Percentiles rank a stretch among this genome's conserved stretches.
These are phyloP conservation scores for Novumbra hubbsi DNA, from an alignment of 2,797 vertebrate genomes.

Conservation along the genomic window DNA sequence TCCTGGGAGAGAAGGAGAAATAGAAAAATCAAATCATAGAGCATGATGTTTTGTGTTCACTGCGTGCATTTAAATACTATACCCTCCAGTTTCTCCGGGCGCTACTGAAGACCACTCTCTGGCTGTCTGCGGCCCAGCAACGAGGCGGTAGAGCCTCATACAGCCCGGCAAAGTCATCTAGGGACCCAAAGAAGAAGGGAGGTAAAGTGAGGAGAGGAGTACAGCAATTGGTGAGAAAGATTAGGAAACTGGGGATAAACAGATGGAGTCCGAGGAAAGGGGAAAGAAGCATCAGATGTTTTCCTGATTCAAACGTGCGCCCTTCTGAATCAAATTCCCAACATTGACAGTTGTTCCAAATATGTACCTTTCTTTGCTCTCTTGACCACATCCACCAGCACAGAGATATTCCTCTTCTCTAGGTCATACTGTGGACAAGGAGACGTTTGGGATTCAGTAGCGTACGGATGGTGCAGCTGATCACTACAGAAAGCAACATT, in stretches of 20 bases:
- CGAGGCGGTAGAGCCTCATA: slow-evolving; percentile 60
- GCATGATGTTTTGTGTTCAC: neutral
- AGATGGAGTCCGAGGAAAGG: neutral
- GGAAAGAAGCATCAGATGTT: neutral
- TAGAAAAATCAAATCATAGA: neutral
- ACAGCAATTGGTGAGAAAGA: neutral
- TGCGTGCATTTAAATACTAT: slow-evolving; percentile 13
- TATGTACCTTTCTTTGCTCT: slow-evolving; percentile 65
- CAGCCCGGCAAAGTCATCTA: slow-evolving; percentile 76
- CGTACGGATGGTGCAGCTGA: neutral
- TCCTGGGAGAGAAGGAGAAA: slow-evolving; percentile 60
- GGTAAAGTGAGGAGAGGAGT: neutral
- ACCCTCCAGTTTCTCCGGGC: slow-evolving; percentile 79
- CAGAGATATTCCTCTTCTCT: slow-evolving; percentile 52
- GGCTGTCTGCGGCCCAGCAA: slow-evolving; percentile 82
- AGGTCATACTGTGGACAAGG: slow-evolving; percentile 66
- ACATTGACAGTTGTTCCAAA: neutral
- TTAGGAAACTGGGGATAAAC: neutral
- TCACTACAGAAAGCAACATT: neutral
- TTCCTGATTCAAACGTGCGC: neutral
- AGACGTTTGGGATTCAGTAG: neutral
- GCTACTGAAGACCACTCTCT: slow-evolving; percentile 74
- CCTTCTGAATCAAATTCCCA: neutral
- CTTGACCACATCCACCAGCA: slow-evolving; percentile 70
- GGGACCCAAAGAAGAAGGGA: neutral